Percentiles rank a stretch among this genome's conserved stretches.
phyloP scores from a whole-genome alignment of 2,888 invertebrate species.

The Phortica okadai region DNA sequence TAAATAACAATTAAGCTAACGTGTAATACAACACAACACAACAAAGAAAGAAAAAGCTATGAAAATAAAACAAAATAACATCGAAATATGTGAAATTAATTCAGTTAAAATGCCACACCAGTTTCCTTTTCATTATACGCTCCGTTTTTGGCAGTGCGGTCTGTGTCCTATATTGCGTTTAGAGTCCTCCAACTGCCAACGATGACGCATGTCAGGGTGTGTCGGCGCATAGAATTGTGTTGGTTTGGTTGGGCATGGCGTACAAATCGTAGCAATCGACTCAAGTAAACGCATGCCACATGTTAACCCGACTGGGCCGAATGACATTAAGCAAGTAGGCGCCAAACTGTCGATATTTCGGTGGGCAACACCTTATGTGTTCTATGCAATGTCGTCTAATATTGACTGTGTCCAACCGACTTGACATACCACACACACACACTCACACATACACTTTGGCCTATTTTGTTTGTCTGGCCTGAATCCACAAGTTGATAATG shows the following conservation, averaged over 20 bases:
- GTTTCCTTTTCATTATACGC: neutral
- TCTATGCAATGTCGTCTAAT: neutral
- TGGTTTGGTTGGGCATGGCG: neutral
- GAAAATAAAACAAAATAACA: neutral
- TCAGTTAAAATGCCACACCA: constrained; percentile 58
- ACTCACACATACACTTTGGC: too few relatives aligned
- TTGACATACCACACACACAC: neutral
- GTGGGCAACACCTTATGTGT: neutral
- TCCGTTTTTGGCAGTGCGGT: neutral
- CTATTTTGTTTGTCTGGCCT: constrained; percentile 24
- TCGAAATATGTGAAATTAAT: constrained; percentile 58
- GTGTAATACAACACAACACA: neutral
- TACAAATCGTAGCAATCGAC: neutral
- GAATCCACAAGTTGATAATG: constrained; percentile 28
- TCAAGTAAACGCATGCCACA: neutral
- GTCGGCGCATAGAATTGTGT: constrained; percentile 14
- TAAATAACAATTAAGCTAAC: neutral
- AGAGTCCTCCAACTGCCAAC: constrained; percentile 2
- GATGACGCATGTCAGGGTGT: constrained; percentile 54
- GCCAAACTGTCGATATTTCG: constrained; percentile 9
- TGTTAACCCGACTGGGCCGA: neutral
- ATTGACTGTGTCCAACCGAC: neutral
- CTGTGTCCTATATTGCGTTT: neutral
- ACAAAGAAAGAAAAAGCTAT: neutral
- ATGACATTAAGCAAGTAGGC: neutral